Evolutionary conservation across 2,797 vertebrate genomes (phyloP), one percentile per base, ranked within the genome.

Genomic region (Lepilemur ruficaudatus): DNA sequence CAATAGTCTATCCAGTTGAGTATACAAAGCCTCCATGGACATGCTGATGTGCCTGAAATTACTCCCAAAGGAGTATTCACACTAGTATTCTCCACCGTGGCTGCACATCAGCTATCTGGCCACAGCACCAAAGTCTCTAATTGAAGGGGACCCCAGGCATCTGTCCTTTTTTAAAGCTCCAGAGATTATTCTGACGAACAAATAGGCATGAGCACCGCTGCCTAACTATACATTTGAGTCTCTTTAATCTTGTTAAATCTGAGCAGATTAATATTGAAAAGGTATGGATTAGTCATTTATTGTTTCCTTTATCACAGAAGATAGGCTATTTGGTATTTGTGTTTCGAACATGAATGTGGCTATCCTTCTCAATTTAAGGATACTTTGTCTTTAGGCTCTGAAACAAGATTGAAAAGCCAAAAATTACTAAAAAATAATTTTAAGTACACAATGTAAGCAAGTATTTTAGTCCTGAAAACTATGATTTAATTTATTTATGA

Each of bases 341-440:
- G 20, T 46, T 86, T 93, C 41, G 9, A 94, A 63, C 4, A 48
- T 1, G 4, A 7, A 89, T 30, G 17, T 41, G 28, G 28, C 8
- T 85, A 43, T 78, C 48, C 76, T 94, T 93, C 3, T 82, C 14
- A 72, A 28, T 72, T 81, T 88, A 88, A 90, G 41, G 3, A 43
- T 30, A 72, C 13, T 70, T 69, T 92, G 38, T 15, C 28, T 88
- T 12, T 70, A 52, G 61, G 23, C 20, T 72, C 89, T 70, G 46
- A 95, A 88, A 88, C 7, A 83, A 91, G 28, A 43, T 35, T 38
- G 32, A 87, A 89, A 93, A 63, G 41, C 55, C 57, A 89, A 94
- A 30, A 78, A 82, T 61, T 55, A 93, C 13, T 50, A 65, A 70
- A 91, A 89, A 84, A 30, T 43, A n/a, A 89, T 79, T 57, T 65